Base-by-base conservation (phyloP, 2,797 vertebrate genomes). In the Melanotaenia maccullochi region DNA sequence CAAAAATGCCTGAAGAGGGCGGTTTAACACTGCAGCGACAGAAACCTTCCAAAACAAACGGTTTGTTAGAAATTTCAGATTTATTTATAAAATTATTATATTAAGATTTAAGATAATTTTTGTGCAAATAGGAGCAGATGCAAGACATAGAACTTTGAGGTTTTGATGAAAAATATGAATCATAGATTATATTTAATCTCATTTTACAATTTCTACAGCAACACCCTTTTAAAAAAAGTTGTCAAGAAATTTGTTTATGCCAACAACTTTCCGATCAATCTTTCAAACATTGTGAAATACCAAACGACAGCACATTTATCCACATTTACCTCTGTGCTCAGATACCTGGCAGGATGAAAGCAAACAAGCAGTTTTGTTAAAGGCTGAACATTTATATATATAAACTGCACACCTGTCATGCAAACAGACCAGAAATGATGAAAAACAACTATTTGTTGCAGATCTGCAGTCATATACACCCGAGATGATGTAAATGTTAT, bases 41-140 rank as follows among this genome's bases (percentile, higher is more conserved):
- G 49, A 49, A 59, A 54, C 25, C 22, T 6, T 25, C 36, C 40
- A 63, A 58, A 57, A 60, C 9, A 51, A 0, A 0, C 54, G 22
- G 4, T 67, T 70, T 60, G n/a, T 72, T 83, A 54, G 51, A 88
- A 84, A 86, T 70, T 72, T 68, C 49, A 51, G 35, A 76, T 91
- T 90, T 89, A 91, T 89, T 87, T 79, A 89, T 79, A 84, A 92
- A 91, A 89, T 32, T 75, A 38, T 86, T 85, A 85, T 83, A 85
- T 88, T 90, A 83, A 60, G 79, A 83, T 52, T 81, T 86, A 56
- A 35, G 64, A 79, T 68, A 61, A 32, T 78, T 72, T 80, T 58
- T 85, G 89, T 91, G 78, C 86, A 89, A 89, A 87, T 73, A 74
- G 72, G 55, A 82, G 65, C 80, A 81, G 65, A 60, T 73, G 60